These are phyloP conservation scores for Bombus cullumanus DNA, from an alignment of 1,140 invertebrate species.

Conservation along the genomic window DNA sequence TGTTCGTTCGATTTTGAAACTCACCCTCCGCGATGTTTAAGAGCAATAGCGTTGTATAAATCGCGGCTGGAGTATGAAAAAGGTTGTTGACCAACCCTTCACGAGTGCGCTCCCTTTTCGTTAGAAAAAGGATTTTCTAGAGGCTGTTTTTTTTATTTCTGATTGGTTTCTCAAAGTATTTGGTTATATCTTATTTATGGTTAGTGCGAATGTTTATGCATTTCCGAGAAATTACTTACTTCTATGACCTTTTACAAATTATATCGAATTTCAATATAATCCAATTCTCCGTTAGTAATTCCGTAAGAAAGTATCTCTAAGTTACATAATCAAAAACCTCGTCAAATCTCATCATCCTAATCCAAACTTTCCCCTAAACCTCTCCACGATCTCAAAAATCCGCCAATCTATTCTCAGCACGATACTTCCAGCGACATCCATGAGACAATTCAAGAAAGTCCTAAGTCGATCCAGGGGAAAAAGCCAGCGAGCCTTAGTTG, in stretches of 20 bases:
- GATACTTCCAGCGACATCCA: background rate
- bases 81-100: background rate
- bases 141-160: too few species aligned
- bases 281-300: too few species aligned
- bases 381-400: too few species aligned
- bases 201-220: background rate
- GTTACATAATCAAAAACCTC: too few species aligned
- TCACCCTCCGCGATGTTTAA: background rate
- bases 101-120: background rate
- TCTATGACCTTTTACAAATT: too few species aligned
- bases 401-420: background rate
- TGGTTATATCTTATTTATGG: background rate
- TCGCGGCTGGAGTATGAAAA: background rate
- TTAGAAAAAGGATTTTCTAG: background rate
- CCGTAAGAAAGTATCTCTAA: too few species aligned
- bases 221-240: too few species aligned
- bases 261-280: too few species aligned
- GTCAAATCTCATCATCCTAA: too few species aligned
- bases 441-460: background rate
- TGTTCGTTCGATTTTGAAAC: background rate
- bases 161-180: background rate
- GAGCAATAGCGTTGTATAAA: background rate
- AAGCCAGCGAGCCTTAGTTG: background rate
- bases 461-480: background rate
- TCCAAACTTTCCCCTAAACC: too few species aligned